These are phyloP conservation scores for Eurytoma californica DNA, from an alignment of 2,888 invertebrate genomes.

Conservation along the genomic window DNA sequence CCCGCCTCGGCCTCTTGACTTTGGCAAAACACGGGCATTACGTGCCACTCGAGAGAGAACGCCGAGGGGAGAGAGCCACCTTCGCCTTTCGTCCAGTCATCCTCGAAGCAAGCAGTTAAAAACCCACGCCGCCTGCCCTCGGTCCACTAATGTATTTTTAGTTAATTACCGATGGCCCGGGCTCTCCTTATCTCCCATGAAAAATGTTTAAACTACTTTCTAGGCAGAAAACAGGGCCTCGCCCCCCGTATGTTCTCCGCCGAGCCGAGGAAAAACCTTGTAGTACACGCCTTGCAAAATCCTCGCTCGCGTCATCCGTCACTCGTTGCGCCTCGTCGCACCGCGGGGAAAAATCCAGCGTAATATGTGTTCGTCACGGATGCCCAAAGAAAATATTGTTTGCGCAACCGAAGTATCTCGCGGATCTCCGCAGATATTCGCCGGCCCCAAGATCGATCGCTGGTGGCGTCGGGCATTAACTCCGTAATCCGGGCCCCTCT, in stretches of 20 bases:
- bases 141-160: constrained; percentile 14
- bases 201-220: not conserved
- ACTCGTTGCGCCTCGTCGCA: not conserved
- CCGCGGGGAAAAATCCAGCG: not conserved
- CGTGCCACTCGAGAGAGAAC: constrained; percentile 5
- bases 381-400: not conserved
- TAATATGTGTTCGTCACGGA: too few species aligned
- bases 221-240: not conserved
- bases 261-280: too few species aligned
- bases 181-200: not conserved
- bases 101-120: constrained; percentile 39
- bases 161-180: not conserved
- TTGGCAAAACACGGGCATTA: constrained; percentile 45
- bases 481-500: too few species aligned
- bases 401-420: not conserved
- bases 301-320: not conserved
- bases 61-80: not conserved
- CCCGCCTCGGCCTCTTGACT: constrained; percentile 43
- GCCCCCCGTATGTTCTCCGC: not conserved
- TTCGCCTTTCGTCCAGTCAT: constrained; percentile 23
- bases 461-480: too few species aligned
- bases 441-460: too few species aligned
- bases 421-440: too few species aligned
- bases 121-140: not conserved
- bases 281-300: not conserved